phyloP scores from a whole-genome alignment of 2,888 invertebrate species.

The Cerastoderma edule region DNA sequence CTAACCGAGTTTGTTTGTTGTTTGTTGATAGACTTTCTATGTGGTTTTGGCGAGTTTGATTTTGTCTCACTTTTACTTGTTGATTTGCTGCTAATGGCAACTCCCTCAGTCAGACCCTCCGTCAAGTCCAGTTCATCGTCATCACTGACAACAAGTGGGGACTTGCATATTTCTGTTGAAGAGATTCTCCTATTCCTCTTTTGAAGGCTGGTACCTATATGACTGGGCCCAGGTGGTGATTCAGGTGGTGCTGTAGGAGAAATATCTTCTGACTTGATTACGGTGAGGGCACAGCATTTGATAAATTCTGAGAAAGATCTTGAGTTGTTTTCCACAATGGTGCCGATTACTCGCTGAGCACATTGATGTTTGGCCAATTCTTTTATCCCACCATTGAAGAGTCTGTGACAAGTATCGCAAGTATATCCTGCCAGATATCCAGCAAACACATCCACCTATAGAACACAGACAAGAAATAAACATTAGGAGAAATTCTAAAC shows the following conservation, averaged over 20 bases:
- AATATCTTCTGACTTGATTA: slow-evolving; percentile 35
- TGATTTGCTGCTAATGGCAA: background rate
- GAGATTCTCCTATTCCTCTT: background rate
- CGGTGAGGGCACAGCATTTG: slow-evolving; percentile 56
- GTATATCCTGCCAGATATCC: slow-evolving; percentile 56
- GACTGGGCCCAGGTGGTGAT: slow-evolving; percentile 1
- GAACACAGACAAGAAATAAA: too few species aligned
- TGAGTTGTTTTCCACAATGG: slow-evolving; percentile 53
- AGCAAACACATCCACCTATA: slow-evolving; percentile 68
- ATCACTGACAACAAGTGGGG: background rate
- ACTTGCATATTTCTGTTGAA: background rate
- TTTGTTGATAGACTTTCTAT: too few species aligned
- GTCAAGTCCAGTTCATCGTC: slow-evolving; percentile 13
- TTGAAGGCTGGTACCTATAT: background rate
- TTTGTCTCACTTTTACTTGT: background rate
- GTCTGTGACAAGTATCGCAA: slow-evolving; percentile 60
- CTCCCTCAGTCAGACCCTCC: background rate
- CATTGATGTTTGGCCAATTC: slow-evolving; percentile 57
- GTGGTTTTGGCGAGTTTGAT: too few species aligned
- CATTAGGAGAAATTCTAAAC: too few species aligned
- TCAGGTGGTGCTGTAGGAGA: background rate
- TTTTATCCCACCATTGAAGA: slow-evolving; percentile 48
- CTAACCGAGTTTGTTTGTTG: too few species aligned
- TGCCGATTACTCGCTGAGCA: slow-evolving; percentile 48
- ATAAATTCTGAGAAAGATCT: slow-evolving; percentile 65